Conservation (phyloP, 2,797 vertebrate genomes). For the Chrysocyon brachyurus region DNA sequence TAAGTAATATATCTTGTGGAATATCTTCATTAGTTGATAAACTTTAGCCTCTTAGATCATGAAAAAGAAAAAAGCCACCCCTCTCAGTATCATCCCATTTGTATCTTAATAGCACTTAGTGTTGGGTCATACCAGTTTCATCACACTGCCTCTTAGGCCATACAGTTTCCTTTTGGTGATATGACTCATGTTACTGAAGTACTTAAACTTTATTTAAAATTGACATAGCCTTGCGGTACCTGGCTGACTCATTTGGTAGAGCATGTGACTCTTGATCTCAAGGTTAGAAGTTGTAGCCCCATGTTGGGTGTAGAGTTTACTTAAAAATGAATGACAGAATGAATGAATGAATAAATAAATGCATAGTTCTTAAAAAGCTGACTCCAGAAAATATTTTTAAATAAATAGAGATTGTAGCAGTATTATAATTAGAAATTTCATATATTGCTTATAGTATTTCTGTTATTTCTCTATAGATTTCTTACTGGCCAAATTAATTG, state of each 20-base stretch:
- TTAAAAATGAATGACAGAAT: not conserved
- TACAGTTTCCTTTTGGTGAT: constrained; percentile 30
- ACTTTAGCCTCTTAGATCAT: not conserved
- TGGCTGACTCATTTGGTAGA: not conserved
- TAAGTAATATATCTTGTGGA: not conserved
- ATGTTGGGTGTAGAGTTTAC: not conserved
- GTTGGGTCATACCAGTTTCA: constrained; percentile 47
- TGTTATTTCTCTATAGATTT: not conserved
- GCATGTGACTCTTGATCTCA: not conserved
- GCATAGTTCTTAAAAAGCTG: not conserved
- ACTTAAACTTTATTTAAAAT: constrained; percentile 22
- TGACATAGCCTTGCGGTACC: not conserved
- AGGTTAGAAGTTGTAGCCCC: not conserved
- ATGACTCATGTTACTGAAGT: not conserved
- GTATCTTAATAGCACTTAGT: not conserved
- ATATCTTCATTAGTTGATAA: not conserved
- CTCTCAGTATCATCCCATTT: not conserved
- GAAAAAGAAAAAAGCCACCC: not conserved
- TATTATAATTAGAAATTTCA: constrained; percentile 25
- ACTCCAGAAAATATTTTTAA: constrained; percentile 6
- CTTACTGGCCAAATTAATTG: not conserved
- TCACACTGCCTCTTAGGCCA: constrained; percentile 56
- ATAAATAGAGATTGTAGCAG: not conserved
- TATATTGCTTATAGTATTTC: not conserved
- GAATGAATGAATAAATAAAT: not conserved